A percentile compares a stretch with the other conserved stretches of the same genome.
These are phyloP conservation scores for Pardosa pseudoannulata DNA, from an alignment of 2,888 invertebrate genomes.

Conservation along the genomic window DNA sequence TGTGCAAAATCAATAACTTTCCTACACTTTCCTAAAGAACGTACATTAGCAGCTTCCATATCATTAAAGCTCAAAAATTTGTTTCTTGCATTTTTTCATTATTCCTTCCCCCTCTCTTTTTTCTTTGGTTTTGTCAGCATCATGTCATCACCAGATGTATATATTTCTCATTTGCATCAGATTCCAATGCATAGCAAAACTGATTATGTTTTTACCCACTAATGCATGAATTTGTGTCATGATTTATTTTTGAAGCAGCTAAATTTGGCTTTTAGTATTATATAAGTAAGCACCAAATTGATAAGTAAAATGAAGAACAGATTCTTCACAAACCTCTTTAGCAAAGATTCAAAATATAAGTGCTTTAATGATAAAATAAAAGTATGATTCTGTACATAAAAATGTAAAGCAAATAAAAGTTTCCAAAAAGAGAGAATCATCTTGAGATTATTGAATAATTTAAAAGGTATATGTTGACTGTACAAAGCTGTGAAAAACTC, in stretches of 20 bases:
- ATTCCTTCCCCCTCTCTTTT: background rate
- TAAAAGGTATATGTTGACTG: background rate
- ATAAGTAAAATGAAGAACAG: conserved; percentile 26
- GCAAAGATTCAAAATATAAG: background rate
- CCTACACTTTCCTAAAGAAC: background rate
- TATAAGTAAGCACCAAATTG: conserved; percentile 7
- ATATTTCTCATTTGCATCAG: background rate
- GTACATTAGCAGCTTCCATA: too few relatives aligned
- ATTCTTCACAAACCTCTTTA: conserved; percentile 16
- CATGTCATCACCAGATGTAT: background rate
- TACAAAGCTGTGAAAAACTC: conserved; percentile 36
- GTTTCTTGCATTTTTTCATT: background rate
- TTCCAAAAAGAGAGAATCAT: conserved; percentile 33
- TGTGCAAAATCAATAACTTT: background rate
- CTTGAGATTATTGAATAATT: conserved; percentile 41
- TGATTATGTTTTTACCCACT: background rate
- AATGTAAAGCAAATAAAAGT: conserved; percentile 44
- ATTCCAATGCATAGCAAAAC: background rate
- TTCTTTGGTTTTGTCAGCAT: background rate
- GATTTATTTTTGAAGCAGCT: background rate
- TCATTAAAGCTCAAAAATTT: background rate
- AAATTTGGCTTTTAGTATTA: background rate
- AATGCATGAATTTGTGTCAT: background rate
- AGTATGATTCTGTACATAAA: conserved; percentile 46
- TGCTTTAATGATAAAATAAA: background rate